Conservation (phyloP, 2,888 invertebrate species). For the Rhingia rostrata region DNA sequence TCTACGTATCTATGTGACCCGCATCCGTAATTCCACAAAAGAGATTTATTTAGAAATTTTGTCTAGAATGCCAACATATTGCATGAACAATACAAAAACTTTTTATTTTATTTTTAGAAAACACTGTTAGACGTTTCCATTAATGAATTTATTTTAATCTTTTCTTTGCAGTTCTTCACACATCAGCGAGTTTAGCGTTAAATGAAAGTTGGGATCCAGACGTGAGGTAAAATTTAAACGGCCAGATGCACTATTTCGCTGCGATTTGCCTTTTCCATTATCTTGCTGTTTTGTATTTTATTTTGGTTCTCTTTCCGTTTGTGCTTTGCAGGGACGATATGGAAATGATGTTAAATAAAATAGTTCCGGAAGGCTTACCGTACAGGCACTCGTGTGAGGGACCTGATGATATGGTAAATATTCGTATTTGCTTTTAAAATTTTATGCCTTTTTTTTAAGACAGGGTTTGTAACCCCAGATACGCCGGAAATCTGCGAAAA, state of each 20-base stretch:
- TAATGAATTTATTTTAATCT: slow-evolving; percentile 24
- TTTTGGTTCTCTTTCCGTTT: slow-evolving; percentile 49
- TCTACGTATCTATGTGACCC: no score
- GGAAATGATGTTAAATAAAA: slow-evolving; percentile 99
- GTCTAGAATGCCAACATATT: background rate
- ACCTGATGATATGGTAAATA: slow-evolving; percentile 97
- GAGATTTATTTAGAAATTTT: no score
- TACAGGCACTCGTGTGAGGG: slow-evolving; percentile 99
- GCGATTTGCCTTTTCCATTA: background rate
- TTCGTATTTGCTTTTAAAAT: background rate
- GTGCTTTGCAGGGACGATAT: slow-evolving; percentile 91
- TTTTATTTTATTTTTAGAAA: slow-evolving; percentile 77
- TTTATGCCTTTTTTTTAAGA: background rate
- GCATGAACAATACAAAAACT: background rate
- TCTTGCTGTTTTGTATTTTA: slow-evolving; percentile 6
- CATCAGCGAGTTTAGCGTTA: slow-evolving; percentile 97
- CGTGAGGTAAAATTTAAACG: slow-evolving; percentile 85
- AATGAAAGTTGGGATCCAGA: slow-evolving; percentile 99
- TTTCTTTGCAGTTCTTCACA: slow-evolving; percentile 93
- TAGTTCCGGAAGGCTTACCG: slow-evolving; percentile 97
- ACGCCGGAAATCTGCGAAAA: no score
- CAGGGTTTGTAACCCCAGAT: no score
- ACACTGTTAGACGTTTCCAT: slow-evolving; percentile 76
- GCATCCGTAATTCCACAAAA: no score
- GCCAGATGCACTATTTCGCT: background rate